Base-by-base conservation (phyloP, 2,797 vertebrate genomes). In the Falco biarmicus region DNA sequence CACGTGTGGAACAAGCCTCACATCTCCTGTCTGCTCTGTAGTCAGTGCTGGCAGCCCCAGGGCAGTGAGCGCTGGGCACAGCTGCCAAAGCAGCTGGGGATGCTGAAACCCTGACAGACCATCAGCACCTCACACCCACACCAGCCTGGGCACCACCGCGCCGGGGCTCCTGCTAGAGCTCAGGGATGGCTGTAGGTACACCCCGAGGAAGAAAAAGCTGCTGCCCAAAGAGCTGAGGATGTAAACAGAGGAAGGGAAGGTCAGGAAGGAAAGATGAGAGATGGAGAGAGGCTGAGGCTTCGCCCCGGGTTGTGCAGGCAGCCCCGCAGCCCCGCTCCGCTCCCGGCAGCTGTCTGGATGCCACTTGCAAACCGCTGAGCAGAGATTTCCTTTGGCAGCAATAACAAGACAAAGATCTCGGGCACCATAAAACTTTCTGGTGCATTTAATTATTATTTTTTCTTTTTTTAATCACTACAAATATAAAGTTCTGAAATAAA, bases 101-200 rank as follows among this genome's bases (percentile, higher is more conserved):
- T 43, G 84, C 39, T 39, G 57, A 15, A 28, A 60, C 59, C 69
- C 41, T 29, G 41, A 39, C 48, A 13, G 24, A 45, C 5, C 47
- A 1, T 26, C 81, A 69, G n/a, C 57, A 8, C 28, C 11, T 34
- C 61, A 2, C 57, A 7, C 10, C 0, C 43, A 5, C 43, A 5
- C 32, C 69, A 8, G 31, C 45, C n/a, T 1, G 28, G 50, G 59
- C 43, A 73, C 8, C 43, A 2, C 22, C 1, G 10, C 3, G 3
- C 6, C 0, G 51, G 29, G 66, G 61, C 26, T 87, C 51, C 68
- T 3, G n/a, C 57, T 13, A n/a, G 41, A 45, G 78, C 28, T 6
- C 34, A 1, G 37, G 18, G 19, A 50, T 7, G 22, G 1, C 74
- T 5, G 25, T 1, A 12, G 73, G 47, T 15, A 12, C 2, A 0